Evolutionary conservation across 2,888 invertebrate genomes (phyloP).

Genomic region (Drosophila ezoana): DNA sequence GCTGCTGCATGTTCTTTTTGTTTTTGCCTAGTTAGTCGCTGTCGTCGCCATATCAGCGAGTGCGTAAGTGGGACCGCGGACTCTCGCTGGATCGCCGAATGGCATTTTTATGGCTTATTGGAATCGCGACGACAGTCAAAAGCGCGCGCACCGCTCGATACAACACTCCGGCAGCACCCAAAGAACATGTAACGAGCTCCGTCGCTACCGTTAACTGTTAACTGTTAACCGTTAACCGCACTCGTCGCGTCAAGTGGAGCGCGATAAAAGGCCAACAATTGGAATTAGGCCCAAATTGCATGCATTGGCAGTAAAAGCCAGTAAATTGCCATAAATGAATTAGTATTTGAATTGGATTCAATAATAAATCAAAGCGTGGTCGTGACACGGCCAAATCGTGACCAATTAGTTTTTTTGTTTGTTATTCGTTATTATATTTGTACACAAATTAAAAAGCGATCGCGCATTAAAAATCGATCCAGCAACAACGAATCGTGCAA

Average conservation of each 20-base stretch:
- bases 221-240: conserved; percentile 5
- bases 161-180: conserved; percentile 30
- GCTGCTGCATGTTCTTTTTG: conserved; percentile 5
- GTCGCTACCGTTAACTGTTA: conserved; percentile 27
- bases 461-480: conserved; percentile 73
- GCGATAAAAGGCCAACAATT: conserved; percentile 19
- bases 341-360: conserved; percentile 45
- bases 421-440: conserved; percentile 47
- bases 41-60: conserved; percentile 47
- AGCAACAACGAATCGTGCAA: conserved; percentile 53
- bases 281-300: conserved; percentile 30
- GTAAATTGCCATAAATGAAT: conserved; percentile 50
- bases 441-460: conserved; percentile 77
- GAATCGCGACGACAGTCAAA: conserved; percentile 73
- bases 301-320: conserved; percentile 18
- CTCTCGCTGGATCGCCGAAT: conserved; percentile 24
- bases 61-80: conserved; percentile 47
- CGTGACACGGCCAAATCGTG: conserved; percentile 41
- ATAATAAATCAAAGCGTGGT: conserved; percentile 42
- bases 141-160: conserved; percentile 66
- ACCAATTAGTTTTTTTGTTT: conserved; percentile 25
- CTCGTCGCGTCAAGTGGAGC: conserved; percentile 40
- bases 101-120: conserved; percentile 74
- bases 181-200: conserved; percentile 37
- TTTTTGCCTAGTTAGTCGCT: conserved; percentile 53